Evolutionary conservation across 2,797 vertebrate species (phyloP), one percentile per base, ranked within the genome.

Genomic region (Platalea minor): DNA sequence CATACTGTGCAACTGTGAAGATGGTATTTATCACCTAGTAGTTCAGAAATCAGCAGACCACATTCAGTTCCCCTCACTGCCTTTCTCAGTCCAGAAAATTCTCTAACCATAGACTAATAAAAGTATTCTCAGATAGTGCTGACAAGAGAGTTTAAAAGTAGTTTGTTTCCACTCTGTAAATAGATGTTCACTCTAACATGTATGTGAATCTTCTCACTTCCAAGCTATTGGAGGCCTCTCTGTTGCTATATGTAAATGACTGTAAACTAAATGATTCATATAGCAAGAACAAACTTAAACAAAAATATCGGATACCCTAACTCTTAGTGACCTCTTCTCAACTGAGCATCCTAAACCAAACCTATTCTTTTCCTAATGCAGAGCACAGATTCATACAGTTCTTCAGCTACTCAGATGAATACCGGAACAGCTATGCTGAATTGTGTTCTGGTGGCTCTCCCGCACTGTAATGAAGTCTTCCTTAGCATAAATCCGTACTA

Each of bases 101-200:
- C 78, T 85, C 91, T 37, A 67, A 78, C 53, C 56, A 31, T 63
- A 80, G 64, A 74, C 79, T 89, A 91, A 73, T 31, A 26, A 26
- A 92, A 87, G 56, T 79, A 88, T 48, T 95, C 89, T 93, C 75
- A 79, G 60, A 85, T 9, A 89, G 68, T 37, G 64, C 76, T 85
- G 88, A 83, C 68, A 92, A 73, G 75, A 68, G 69, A 84, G 81
- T 89, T 85, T 91, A 93, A 91, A 89, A 94, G 88, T 39, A 73
- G 83, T 51, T 85, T 82, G 67, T 79, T 96, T 90, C 92, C 81
- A 87, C 29, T 82, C 86, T 82, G 54, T 79, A 91, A 96, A 88
- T 37, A 89, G 59, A 86, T 29, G 11, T 33, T 78, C 60, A 61
- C 45, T 56, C 39, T 25, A 77, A 73, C 28, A 5, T 7, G 26